These are phyloP conservation scores for Montipora capitata DNA, from an alignment of 92 coral and sea anemone genomes.

Conservation along the genomic window DNA sequence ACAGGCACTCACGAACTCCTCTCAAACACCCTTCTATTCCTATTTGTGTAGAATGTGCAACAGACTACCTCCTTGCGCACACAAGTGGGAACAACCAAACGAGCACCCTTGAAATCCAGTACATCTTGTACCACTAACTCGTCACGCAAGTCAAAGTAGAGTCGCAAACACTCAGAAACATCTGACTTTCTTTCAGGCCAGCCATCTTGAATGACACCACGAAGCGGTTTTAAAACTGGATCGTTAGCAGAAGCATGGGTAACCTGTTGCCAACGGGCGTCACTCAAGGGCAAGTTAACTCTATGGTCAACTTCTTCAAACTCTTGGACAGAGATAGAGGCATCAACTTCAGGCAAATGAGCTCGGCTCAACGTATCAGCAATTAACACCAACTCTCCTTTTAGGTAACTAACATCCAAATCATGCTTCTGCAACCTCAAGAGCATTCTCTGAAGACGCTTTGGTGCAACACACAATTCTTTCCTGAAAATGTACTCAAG, in stretches of 20 bases:
- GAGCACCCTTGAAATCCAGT: slow-evolving; percentile 56
- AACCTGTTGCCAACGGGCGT: slow-evolving; percentile 67
- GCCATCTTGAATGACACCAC: slow-evolving; percentile 38
- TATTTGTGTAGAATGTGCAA: too few relatives aligned
- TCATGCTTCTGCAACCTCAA: slow-evolving; percentile 40
- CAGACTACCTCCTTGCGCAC: slow-evolving; percentile 44
- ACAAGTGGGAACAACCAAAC: slow-evolving; percentile 54
- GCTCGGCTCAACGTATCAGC: slow-evolving; percentile 40
- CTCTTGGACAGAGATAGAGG: slow-evolving; percentile 12
- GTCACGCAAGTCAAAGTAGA: slow-evolving; percentile 26
- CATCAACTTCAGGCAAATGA: slow-evolving; percentile 19
- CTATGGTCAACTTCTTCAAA: slow-evolving; percentile 53
- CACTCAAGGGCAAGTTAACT: slow-evolving; percentile 44
- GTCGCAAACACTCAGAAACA: slow-evolving; percentile 48
- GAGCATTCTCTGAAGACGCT: slow-evolving; percentile 51
- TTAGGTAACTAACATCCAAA: slow-evolving; percentile 1
- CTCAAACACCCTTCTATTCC: too few relatives aligned
- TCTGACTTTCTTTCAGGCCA: slow-evolving; percentile 60
- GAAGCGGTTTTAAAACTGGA: neutral
- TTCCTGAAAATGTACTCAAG: too few relatives aligned
- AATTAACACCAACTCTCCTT: neutral
- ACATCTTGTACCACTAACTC: slow-evolving; percentile 24
- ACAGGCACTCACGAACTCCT: too few relatives aligned
- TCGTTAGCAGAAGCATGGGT: slow-evolving; percentile 54
- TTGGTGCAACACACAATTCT: too few relatives aligned